Evolutionary conservation across 2,797 vertebrate species (phyloP).

Genomic region (Silurus lanzhouensis): DNA sequence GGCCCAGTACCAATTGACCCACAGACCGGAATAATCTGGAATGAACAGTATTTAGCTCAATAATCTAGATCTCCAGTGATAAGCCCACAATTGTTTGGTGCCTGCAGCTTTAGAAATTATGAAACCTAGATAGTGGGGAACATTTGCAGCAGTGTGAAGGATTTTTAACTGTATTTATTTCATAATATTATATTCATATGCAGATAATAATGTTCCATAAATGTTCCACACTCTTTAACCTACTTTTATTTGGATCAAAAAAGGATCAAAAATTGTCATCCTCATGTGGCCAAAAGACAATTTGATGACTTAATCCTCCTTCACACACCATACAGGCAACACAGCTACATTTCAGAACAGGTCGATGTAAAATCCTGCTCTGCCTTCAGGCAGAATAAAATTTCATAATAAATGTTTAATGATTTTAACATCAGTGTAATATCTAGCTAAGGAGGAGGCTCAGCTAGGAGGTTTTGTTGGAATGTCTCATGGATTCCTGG

Average conservation of each 20-base stretch:
- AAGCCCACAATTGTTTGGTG: background rate
- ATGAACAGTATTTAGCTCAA: background rate
- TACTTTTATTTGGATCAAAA: background rate
- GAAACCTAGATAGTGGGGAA: background rate
- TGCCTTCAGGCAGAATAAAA: background rate
- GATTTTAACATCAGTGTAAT: background rate
- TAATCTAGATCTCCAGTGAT: background rate
- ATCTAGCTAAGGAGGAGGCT: background rate
- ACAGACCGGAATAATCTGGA: background rate
- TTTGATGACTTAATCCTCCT: background rate
- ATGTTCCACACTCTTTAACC: background rate
- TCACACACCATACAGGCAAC: background rate
- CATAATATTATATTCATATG: background rate
- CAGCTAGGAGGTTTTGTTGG: background rate
- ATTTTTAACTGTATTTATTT: background rate
- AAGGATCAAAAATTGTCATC: background rate
- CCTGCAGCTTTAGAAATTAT: background rate
- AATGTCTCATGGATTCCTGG: background rate
- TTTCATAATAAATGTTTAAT: constrained; percentile 11
- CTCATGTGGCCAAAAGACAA: background rate
- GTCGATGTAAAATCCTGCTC: background rate
- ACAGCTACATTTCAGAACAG: background rate
- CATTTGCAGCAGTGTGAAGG: background rate
- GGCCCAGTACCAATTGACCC: too few relatives aligned
- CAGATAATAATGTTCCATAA: background rate